phyloP scores from a whole-genome alignment of 2,113 vertebrate species.

The Struthidea cinerea region DNA sequence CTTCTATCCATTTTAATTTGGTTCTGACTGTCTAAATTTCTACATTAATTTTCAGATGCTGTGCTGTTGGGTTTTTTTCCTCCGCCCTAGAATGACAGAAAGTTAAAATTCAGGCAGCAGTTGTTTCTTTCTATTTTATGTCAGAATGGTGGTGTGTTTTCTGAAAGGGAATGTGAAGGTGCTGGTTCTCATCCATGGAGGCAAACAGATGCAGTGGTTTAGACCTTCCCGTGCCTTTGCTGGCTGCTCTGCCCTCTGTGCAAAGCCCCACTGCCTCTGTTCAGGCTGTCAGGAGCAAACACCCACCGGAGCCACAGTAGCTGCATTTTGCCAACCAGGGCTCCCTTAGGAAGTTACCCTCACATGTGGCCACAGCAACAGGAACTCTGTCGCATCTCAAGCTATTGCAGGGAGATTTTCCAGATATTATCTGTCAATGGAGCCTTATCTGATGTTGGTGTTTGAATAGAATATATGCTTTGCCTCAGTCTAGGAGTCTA shows the following conservation, averaged over 20 bases:
- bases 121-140: neutral
- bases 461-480: neutral
- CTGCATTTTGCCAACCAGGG: neutral
- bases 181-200: neutral
- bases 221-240: rapidly evolving
- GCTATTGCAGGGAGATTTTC: neutral
- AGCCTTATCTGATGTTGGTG: neutral
- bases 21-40: neutral
- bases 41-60: neutral
- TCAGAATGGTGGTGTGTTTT: rapidly evolving
- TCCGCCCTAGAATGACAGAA: neutral
- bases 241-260: neutral
- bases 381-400: neutral
- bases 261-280: neutral
- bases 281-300: neutral
- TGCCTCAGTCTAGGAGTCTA: neutral
- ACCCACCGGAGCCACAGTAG: rapidly evolving
- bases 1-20: neutral
- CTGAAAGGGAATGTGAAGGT: neutral
- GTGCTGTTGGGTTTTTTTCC: rapidly evolving
- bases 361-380: rapidly evolving
- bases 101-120: neutral
- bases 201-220: neutral
- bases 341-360: neutral
- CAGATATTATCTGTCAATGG: neutral